These are phyloP conservation scores for Cheilosia impressa DNA, from an alignment of 2,888 invertebrate species.

Conservation along the genomic window DNA sequence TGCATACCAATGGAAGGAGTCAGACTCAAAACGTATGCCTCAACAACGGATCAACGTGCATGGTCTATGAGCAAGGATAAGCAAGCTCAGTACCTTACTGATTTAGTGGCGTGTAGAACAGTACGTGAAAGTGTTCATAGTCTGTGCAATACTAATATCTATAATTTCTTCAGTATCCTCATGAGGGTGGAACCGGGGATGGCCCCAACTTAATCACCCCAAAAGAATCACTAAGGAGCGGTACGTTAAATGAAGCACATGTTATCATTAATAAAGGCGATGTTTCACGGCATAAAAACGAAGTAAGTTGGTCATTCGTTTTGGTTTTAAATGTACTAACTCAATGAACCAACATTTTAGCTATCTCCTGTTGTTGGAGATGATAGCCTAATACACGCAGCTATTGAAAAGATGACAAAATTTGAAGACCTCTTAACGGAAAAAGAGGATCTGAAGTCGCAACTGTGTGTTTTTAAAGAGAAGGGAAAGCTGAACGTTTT, in stretches of 20 bases:
- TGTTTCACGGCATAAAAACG: background rate
- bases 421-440: slow-evolving; percentile 78
- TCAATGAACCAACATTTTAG: background rate
- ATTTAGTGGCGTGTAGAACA: slow-evolving; percentile 80
- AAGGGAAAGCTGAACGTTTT: slow-evolving; percentile 76
- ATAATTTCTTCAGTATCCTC: slow-evolving; percentile 5
- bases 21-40: slow-evolving; percentile 80
- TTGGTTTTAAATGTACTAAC: background rate
- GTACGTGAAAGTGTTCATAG: slow-evolving; percentile 38
- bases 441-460: slow-evolving; percentile 77
- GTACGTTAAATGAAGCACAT: background rate
- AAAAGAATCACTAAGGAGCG: background rate
- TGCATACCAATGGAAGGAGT: slow-evolving; percentile 78
- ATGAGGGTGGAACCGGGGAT: background rate
- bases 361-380: slow-evolving; percentile 61
- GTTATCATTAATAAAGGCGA: background rate
- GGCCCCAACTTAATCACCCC: background rate
- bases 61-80: slow-evolving; percentile 80
- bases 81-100: slow-evolving; percentile 80
- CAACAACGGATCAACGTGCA: slow-evolving; percentile 80
- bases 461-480: slow-evolving; percentile 77
- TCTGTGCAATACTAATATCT: background rate
- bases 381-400: slow-evolving; percentile 79
- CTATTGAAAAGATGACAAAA: slow-evolving; percentile 77
- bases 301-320: background rate